A percentile compares a stretch with the other conserved stretches of the same genome.
Conservation (phyloP, 2,797 vertebrate species). For the Hirundo rustica region DNA sequence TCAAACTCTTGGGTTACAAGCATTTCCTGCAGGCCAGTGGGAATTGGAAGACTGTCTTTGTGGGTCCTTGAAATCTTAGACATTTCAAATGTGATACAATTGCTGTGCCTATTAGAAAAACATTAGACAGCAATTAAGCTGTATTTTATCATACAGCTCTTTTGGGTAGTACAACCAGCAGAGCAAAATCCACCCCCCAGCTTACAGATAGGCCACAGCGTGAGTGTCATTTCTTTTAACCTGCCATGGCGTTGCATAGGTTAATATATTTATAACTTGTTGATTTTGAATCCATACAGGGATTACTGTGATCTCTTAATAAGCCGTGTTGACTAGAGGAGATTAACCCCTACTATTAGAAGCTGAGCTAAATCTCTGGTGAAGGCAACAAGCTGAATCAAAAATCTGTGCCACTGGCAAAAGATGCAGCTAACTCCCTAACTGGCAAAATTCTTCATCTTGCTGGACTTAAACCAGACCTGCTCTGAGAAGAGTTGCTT, state of each 20-base stretch:
- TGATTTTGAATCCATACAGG: background rate
- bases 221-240: background rate
- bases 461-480: background rate
- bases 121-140: background rate
- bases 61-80: conserved; percentile 27
- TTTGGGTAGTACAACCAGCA: background rate
- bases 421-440: background rate
- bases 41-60: conserved; percentile 32
- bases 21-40: conserved; percentile 45
- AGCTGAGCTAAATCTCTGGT: background rate
- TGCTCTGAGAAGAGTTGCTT: background rate
- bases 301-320: conserved; percentile 25
- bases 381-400: background rate
- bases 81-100: conserved; percentile 15
- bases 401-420: background rate
- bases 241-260: accelerated
- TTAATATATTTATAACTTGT: background rate
- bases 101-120: conserved; percentile 6
- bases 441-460: background rate
- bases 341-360: background rate
- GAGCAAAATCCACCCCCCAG: background rate
- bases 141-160: background rate
- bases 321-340: background rate
- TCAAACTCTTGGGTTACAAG: conserved; percentile 19
- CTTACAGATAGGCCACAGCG: background rate